These are phyloP conservation scores for Sakesphorus luctuosus DNA, from an alignment of 2,113 vertebrate species.

Conservation along the genomic window DNA sequence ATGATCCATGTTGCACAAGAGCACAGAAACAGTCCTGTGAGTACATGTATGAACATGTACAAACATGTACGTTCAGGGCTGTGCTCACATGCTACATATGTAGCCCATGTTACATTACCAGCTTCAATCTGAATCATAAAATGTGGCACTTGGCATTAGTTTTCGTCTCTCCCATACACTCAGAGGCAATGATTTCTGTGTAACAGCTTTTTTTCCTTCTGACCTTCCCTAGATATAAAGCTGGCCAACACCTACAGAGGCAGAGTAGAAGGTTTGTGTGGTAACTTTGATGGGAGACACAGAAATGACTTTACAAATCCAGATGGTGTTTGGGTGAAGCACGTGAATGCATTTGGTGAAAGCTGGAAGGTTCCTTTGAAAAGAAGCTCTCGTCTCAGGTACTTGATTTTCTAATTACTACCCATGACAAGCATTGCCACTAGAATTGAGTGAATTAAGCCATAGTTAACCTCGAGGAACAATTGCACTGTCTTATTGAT, in stretches of 20 bases:
- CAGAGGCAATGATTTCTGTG: background rate
- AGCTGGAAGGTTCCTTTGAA: constrained; percentile 80
- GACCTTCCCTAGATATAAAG: constrained; percentile 73
- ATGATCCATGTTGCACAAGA: background rate
- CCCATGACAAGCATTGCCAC: background rate
- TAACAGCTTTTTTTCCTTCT: background rate
- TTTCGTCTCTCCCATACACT: background rate
- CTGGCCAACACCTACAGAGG: constrained; percentile 75
- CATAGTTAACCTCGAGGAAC: background rate
- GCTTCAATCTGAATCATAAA: background rate
- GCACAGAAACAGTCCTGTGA: background rate
- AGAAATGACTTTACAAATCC: constrained; percentile 79
- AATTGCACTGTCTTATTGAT: background rate
- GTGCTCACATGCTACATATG: accelerated
- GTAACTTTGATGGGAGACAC: constrained; percentile 78
- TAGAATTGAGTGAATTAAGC: background rate
- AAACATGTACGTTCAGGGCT: background rate
- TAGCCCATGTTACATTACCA: background rate
- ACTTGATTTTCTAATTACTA: background rate
- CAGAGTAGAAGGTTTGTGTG: constrained; percentile 82
- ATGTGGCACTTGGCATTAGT: background rate
- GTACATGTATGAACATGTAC: background rate
- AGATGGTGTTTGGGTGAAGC: constrained; percentile 67
- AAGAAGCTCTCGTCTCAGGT: constrained; percentile 56
- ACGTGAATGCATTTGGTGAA: constrained; percentile 75